A percentile compares a stretch with the other conserved stretches of the same genome.
Conservation (phyloP, 2,888 invertebrate genomes). For the Omphaloscelis lunosa region DNA sequence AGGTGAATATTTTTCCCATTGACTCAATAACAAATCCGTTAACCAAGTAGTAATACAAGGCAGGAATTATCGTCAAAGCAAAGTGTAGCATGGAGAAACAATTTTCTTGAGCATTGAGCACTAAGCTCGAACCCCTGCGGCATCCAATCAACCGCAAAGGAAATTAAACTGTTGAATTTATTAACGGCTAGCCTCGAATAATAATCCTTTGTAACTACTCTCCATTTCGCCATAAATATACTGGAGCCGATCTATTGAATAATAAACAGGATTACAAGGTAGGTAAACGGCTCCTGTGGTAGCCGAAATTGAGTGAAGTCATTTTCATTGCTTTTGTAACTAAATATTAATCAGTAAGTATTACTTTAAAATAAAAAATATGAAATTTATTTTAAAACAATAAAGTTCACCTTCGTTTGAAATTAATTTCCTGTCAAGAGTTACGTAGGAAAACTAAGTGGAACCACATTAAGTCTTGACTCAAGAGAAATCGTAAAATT, state of each 20-base stretch:
- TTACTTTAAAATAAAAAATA: neutral
- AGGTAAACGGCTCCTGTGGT: constrained; percentile 15
- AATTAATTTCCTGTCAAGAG: neutral
- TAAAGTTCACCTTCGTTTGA: neutral
- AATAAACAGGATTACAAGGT: constrained; percentile 48
- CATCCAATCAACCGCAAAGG: constrained; percentile 83
- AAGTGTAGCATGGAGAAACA: constrained; percentile 60
- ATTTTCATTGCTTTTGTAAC: neutral
- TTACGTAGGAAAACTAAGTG: neutral
- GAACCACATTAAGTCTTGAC: neutral
- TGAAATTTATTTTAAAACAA: neutral
- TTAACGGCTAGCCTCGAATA: constrained; percentile 76
- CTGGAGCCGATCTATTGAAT: constrained; percentile 47
- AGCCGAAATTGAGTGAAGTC: neutral
- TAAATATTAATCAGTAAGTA: neutral
- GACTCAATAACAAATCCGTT: neutral
- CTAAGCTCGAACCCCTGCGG: constrained; percentile 67
- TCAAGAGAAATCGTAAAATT: neutral
- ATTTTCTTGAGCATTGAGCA: constrained; percentile 69
- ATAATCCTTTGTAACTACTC: constrained; percentile 72
- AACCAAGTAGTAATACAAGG: constrained; percentile 8
- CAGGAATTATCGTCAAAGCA: constrained; percentile 35
- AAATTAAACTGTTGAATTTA: constrained; percentile 86
- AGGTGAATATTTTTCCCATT: constrained; percentile 3
- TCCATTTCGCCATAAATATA: constrained; percentile 60